Percentiles rank a stretch among this genome's conserved stretches.
Evolutionary conservation across 1,140 invertebrate species (phyloP).

Genomic region (Agrypnia vestita): DNA sequence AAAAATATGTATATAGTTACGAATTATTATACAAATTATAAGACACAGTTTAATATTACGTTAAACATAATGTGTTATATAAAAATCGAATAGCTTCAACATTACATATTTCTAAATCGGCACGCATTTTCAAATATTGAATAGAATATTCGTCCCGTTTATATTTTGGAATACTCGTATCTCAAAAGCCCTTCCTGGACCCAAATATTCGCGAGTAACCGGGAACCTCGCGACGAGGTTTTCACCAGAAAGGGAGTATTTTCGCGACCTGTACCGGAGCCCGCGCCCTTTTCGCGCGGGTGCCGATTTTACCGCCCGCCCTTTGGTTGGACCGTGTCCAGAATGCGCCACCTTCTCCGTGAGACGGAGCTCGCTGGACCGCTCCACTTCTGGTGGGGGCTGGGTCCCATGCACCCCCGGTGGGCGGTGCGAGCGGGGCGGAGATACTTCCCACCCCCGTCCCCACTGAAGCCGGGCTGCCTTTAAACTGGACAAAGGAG

Average conservation of each 20-base stretch:
- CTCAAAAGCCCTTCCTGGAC: not conserved
- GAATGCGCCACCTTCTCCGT: constrained; percentile 37
- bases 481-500: constrained; percentile 49
- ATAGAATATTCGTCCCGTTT: constrained; percentile 21
- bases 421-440: constrained; percentile 25
- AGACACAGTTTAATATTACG: too few relatives aligned
- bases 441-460: constrained; percentile 11
- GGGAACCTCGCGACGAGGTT: not conserved
- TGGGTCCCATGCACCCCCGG: constrained; percentile 1
- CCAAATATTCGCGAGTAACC: not conserved
- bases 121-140: constrained; percentile 26
- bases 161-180: constrained; percentile 17
- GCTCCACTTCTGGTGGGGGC: constrained; percentile 17
- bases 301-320: not conserved
- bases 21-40: too few relatives aligned
- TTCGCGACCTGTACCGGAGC: not conserved
- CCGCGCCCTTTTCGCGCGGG: not conserved
- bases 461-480: not conserved
- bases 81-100: too few relatives aligned
- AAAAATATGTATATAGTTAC: too few relatives aligned
- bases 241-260: not conserved
- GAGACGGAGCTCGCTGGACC: constrained; percentile 29
- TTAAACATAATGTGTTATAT: too few relatives aligned
- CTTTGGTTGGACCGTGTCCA: not conserved
- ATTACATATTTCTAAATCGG: not conserved